Evolutionary conservation across 2,797 vertebrate genomes (phyloP).

Genomic region (Phrynocephalus forsythii): DNA sequence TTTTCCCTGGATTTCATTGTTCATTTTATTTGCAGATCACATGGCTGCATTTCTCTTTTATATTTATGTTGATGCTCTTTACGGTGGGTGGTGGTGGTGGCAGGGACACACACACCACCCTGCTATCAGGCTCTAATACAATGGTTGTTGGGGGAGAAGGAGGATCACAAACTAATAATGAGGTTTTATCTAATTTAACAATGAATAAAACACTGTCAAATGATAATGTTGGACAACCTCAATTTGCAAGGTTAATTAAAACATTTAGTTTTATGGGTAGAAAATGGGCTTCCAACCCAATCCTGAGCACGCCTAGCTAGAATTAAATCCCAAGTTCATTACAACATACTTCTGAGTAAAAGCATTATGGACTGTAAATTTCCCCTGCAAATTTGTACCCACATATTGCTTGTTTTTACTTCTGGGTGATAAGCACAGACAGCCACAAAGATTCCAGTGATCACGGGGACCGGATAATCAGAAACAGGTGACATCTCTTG

Average conservation of each 20-base stretch:
- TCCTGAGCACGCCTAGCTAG: background rate
- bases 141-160: background rate
- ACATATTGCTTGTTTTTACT: background rate
- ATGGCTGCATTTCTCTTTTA: too few species aligned
- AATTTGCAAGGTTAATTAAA: constrained; percentile 20
- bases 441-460: background rate
- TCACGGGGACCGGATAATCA: background rate
- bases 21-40: background rate
- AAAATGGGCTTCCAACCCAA: background rate
- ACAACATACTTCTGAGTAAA: background rate
- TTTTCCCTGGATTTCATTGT: too few species aligned
- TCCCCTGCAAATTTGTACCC: background rate
- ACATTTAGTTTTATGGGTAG: constrained; percentile 1
- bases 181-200: background rate
- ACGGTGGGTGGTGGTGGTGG: background rate
- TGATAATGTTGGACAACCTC: background rate
- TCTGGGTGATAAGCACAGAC: background rate
- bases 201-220: constrained; percentile 10
- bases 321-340: background rate
- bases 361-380: background rate
- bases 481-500: background rate
- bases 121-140: background rate
- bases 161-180: background rate
- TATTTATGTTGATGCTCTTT: too few species aligned
- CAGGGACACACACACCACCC: background rate